Evolutionary conservation across 2,797 vertebrate genomes (phyloP).

Genomic region (Podargus strigoides): DNA sequence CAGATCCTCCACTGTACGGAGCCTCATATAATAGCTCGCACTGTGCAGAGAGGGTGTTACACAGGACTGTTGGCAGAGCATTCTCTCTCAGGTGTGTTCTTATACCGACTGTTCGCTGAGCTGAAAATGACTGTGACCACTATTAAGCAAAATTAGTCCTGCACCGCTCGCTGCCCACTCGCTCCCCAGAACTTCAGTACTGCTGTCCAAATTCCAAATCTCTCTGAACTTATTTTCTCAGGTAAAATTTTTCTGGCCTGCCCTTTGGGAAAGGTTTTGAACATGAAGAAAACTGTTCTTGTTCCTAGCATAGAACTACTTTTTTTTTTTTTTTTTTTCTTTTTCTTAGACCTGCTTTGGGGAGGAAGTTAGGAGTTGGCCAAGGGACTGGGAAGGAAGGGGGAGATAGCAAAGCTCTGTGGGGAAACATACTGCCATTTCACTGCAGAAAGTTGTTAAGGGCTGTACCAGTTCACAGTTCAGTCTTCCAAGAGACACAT

Average conservation of each 20-base stretch:
- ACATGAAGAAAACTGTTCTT: not conserved
- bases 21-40: not conserved
- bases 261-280: not conserved
- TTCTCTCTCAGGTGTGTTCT: not conserved
- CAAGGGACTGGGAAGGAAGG: not conserved
- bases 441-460: not conserved
- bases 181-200: accelerated
- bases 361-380: not conserved
- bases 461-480: not conserved
- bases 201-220: not conserved
- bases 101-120: not conserved
- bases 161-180: not conserved
- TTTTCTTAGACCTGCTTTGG: not conserved
- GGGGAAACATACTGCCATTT: not conserved
- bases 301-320: not conserved
- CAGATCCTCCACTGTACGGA: not conserved
- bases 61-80: not conserved
- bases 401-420: not conserved
- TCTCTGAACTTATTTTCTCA: not conserved
- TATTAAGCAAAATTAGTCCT: not conserved
- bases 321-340: not conserved
- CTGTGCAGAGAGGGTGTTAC: not conserved
- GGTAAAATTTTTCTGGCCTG: not conserved
- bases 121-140: not conserved
- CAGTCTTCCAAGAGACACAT: not conserved